phyloP scores from a whole-genome alignment of 1,140 invertebrate species.

The Hylaeus anthracinus region DNA sequence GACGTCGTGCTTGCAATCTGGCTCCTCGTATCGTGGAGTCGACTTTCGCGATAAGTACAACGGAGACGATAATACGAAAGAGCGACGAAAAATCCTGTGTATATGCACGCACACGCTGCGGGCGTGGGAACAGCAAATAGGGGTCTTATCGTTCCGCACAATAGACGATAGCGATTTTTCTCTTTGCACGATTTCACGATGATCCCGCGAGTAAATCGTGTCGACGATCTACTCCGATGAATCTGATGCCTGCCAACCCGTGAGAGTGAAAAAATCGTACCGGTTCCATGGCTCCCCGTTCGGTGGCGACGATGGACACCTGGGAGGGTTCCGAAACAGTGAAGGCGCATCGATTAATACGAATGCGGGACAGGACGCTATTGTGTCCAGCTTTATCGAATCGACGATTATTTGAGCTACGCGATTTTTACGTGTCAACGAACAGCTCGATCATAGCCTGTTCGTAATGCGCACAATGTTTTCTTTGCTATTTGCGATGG shows the following conservation, averaged over 20 bases:
- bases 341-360: constrained; percentile 29
- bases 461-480: not conserved
- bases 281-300: constrained; percentile 12
- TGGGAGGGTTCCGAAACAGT: constrained; percentile 34
- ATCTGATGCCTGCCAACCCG: constrained; percentile 18
- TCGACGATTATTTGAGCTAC: constrained; percentile 16
- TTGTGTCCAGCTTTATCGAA: constrained; percentile 29
- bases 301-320: constrained; percentile 21
- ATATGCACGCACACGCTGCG: constrained; percentile 30
- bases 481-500: not conserved
- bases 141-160: constrained; percentile 43
- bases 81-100: constrained; percentile 57
- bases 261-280: constrained; percentile 22
- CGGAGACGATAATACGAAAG: constrained; percentile 56
- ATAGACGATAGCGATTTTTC: constrained; percentile 55
- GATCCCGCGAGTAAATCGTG: constrained; percentile 30
- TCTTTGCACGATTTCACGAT: constrained; percentile 5
- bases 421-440: constrained; percentile 19
- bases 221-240: constrained; percentile 26
- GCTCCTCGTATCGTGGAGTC: constrained; percentile 51
- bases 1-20: constrained; percentile 41
- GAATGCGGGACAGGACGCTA: constrained; percentile 27
- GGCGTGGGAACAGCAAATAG: constrained; percentile 65
- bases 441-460: not conserved
- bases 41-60: constrained; percentile 60